A percentile compares a stretch with the other conserved stretches of the same genome.
phyloP scores from a whole-genome alignment of 2,888 invertebrate species.

The Petrophora chlorosata region DNA sequence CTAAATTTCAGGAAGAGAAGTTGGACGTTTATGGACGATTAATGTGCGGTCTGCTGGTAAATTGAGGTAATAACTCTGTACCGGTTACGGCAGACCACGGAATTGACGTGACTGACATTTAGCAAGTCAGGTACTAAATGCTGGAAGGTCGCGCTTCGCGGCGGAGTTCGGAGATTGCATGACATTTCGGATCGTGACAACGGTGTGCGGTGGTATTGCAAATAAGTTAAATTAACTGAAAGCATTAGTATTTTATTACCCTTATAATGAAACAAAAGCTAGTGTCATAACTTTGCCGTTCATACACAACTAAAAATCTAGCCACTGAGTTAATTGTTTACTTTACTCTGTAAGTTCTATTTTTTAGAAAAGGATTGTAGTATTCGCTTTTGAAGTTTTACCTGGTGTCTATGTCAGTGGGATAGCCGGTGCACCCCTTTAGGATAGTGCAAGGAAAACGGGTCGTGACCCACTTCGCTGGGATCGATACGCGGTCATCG shows the following conservation, averaged over 20 bases:
- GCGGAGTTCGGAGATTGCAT: constrained; percentile 27
- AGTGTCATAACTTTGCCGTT: background rate
- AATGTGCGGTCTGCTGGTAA: constrained; percentile 49
- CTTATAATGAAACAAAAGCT: background rate
- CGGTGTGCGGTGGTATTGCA: constrained; percentile 27
- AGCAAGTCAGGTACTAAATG: constrained; percentile 50
- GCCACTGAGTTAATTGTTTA: too few relatives aligned
- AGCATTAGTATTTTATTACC: background rate
- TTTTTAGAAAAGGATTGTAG: too few relatives aligned
- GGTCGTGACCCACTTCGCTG: constrained; percentile 78
- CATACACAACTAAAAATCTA: too few relatives aligned
- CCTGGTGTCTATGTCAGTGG: constrained; percentile 33
- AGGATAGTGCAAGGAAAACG: constrained; percentile 73
- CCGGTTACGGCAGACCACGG: constrained; percentile 64
- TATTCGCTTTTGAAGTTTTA: background rate
- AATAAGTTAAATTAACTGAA: constrained; percentile 11
- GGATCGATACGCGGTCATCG: constrained; percentile 83
- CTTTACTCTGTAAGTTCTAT: too few relatives aligned
- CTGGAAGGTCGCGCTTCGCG: constrained; percentile 51
- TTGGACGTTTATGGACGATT: constrained; percentile 49
- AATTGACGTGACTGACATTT: constrained; percentile 69
- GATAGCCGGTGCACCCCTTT: constrained; percentile 59
- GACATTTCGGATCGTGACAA: constrained; percentile 20
- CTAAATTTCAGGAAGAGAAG: constrained; percentile 29
- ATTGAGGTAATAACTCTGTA: constrained; percentile 55